Evolutionary conservation across 2,113 vertebrate genomes (phyloP).

Genomic region (Speoplatyrhinus poulsoni): DNA sequence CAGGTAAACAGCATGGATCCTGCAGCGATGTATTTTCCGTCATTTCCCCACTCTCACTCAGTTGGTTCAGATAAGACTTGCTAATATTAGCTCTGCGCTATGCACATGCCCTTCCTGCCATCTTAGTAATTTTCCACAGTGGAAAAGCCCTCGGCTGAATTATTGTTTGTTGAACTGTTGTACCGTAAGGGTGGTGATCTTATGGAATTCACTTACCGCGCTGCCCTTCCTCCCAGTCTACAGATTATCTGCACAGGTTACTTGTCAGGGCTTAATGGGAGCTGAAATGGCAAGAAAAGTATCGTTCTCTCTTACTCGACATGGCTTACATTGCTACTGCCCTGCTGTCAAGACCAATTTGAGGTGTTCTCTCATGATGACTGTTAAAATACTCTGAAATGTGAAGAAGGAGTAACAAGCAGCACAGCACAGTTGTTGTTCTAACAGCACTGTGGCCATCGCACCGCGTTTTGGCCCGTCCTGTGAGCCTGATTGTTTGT

Average conservation of each 20-base stretch:
- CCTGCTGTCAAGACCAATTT: constrained; percentile 45
- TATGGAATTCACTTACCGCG: constrained; percentile 55
- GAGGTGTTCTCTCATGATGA: constrained; percentile 28
- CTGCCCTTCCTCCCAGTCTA: constrained; percentile 31
- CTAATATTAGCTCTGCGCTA: constrained; percentile 57
- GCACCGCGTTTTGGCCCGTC: background rate
- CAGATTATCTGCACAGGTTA: constrained; percentile 43
- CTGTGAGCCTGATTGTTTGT: constrained; percentile 1
- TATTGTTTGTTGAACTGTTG: constrained; percentile 39
- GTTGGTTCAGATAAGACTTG: constrained; percentile 55
- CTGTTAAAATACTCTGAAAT: constrained; percentile 31
- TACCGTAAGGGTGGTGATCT: constrained; percentile 29
- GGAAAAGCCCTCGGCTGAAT: constrained; percentile 55
- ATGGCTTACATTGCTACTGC: constrained; percentile 36
- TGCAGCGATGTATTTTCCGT: constrained; percentile 35
- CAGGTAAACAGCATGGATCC: constrained; percentile 21
- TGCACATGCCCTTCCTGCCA: constrained; percentile 38
- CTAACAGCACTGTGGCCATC: background rate
- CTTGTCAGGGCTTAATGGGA: constrained; percentile 31
- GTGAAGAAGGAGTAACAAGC: constrained; percentile 30
- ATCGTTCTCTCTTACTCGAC: constrained; percentile 20
- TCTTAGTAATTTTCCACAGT: constrained; percentile 54
- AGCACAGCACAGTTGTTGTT: constrained; percentile 24
- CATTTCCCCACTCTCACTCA: constrained; percentile 42
- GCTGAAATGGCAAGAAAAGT: constrained; percentile 41